Percentiles rank a stretch among this genome's conserved stretches.
Evolutionary conservation across 2,797 vertebrate species (phyloP).

Genomic region (Nannoperca obscura): DNA sequence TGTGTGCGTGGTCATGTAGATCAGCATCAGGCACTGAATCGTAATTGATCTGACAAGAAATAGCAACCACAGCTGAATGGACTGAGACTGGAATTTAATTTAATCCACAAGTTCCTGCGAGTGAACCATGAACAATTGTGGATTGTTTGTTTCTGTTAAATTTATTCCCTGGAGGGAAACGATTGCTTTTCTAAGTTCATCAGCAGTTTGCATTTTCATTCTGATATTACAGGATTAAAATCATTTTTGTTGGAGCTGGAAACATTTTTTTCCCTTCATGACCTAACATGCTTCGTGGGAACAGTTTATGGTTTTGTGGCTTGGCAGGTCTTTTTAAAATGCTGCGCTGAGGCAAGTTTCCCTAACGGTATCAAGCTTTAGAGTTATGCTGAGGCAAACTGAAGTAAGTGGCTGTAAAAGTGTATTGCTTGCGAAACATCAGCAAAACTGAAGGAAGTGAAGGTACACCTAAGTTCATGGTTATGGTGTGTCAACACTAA

Average conservation of each 20-base stretch:
- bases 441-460: constrained; percentile 60
- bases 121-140: constrained; percentile 22
- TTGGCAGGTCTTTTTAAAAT: constrained; percentile 52
- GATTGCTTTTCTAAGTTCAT: constrained; percentile 16
- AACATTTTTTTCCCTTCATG: not conserved
- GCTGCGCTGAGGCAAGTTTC: constrained; percentile 42
- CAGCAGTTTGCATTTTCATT: constrained; percentile 7
- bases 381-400: constrained; percentile 64
- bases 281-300: constrained; percentile 8
- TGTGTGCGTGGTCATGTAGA: constrained; percentile 10
- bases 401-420: constrained; percentile 58
- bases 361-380: constrained; percentile 27
- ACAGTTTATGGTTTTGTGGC: constrained; percentile 18
- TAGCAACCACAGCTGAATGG: constrained; percentile 12
- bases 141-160: constrained; percentile 7
- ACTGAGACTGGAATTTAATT: constrained; percentile 21
- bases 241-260: not conserved
- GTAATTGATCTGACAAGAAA: constrained; percentile 33
- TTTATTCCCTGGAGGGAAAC: not conserved
- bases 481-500: not conserved
- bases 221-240: not conserved
- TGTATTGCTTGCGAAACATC: constrained; percentile 58
- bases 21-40: constrained; percentile 16
- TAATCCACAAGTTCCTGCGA: constrained; percentile 9
- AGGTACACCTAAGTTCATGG: constrained; percentile 29